phyloP scores from a whole-genome alignment of 2,888 invertebrate species.

The Rambutsinella grinnellia region DNA sequence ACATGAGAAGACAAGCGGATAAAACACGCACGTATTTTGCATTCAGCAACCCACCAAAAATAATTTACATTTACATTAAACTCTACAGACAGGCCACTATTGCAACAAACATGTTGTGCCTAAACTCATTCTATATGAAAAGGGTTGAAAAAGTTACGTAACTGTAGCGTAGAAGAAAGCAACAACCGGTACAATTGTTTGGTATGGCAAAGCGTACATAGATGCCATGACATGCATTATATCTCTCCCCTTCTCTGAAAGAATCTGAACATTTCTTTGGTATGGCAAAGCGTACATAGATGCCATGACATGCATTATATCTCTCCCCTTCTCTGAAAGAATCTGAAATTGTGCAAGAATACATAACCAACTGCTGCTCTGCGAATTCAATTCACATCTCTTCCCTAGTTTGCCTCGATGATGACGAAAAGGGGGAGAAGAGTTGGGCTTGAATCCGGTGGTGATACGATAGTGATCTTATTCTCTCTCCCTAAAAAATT shows the following conservation, averaged over 20 bases:
- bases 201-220: slow-evolving; percentile 13
- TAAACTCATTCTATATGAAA: no score
- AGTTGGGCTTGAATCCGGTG: background rate
- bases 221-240: slow-evolving; percentile 3
- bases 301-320: background rate
- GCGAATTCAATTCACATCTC: background rate
- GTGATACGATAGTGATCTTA: background rate
- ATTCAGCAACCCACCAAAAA: no score
- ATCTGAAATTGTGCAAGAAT: background rate
- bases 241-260: background rate
- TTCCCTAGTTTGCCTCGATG: background rate
- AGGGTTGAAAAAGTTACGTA: no score
- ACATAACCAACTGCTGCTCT: no score
- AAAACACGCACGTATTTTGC: no score
- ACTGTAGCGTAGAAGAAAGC: no score
- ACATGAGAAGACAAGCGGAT: no score
- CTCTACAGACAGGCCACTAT: no score
- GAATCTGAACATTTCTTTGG: no score
- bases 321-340: background rate
- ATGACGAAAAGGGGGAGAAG: background rate
- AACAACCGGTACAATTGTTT: no score
- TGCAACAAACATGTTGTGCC: no score
- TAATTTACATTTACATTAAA: no score
- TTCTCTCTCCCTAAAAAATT: background rate
- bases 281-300: slow-evolving; percentile 13